Evolutionary conservation across 2,888 invertebrate genomes (phyloP).

Genomic region (Plebejus anna): DNA sequence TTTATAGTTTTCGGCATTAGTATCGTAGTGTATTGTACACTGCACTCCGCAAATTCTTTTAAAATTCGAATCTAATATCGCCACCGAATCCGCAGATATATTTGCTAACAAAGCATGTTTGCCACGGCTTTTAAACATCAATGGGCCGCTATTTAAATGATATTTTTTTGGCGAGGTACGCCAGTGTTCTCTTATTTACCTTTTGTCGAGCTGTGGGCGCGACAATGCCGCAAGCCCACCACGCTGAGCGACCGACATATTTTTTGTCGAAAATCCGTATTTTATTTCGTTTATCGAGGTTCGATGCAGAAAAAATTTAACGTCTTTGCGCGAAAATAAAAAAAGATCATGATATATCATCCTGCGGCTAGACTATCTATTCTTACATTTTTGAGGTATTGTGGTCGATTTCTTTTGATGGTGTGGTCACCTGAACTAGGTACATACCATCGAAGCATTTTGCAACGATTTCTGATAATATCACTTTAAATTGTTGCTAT

Average conservation of each 20-base stretch:
- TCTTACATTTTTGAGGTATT: slow-evolving; percentile 50
- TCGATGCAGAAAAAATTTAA: slow-evolving; percentile 56
- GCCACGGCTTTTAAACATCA: slow-evolving; percentile 77
- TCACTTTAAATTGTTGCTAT: background rate
- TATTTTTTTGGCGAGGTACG: slow-evolving; percentile 60
- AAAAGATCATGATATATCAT: slow-evolving; percentile 71
- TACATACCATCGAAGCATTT: background rate
- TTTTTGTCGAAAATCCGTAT: slow-evolving; percentile 70
- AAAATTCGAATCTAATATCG: slow-evolving; percentile 74
- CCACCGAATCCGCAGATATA: slow-evolving; percentile 57
- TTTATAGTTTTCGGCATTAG: slow-evolving; percentile 29
- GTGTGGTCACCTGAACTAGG: slow-evolving; percentile 40
- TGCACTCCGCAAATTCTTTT: slow-evolving; percentile 34
- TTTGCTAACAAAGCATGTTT: slow-evolving; percentile 63
- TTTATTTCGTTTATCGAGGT: slow-evolving; percentile 72
- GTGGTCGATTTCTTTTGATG: slow-evolving; percentile 49
- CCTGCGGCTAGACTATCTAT: slow-evolving; percentile 55
- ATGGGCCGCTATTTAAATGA: slow-evolving; percentile 75
- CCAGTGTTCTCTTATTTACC: slow-evolving; percentile 78
- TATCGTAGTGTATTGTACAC: slow-evolving; percentile 10
- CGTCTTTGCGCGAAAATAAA: slow-evolving; percentile 54
- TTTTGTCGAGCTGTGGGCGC: slow-evolving; percentile 76
- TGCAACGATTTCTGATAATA: background rate
- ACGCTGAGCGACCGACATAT: slow-evolving; percentile 69
- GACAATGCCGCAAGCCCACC: slow-evolving; percentile 77